Evolutionary conservation across 1,140 invertebrate species (phyloP), one percentile per base, ranked within the genome.

Genomic region (Fopius arisanus): DNA sequence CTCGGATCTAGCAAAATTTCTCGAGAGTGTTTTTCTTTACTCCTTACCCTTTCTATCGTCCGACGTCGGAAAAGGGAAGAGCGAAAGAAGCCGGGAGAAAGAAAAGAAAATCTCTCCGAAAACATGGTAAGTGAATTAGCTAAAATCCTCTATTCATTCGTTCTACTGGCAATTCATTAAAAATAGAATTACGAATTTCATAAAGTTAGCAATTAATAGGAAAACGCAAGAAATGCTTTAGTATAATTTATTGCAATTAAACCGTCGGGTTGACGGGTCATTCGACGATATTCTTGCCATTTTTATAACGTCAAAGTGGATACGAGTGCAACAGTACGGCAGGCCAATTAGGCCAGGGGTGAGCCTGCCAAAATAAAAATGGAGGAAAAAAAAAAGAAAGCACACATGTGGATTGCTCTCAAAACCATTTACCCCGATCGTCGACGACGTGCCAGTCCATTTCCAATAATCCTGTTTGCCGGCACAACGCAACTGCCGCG

Each of bases 391-490:
- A 31, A 59, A 33, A 59, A 33, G 63, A 73, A 76, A 76, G 73
- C 77, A 77, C 78, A 80, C 74, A 80, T 59, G 54, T 67, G 48
- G 75, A 75, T 74, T 75, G 66, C 70, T 70, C 63, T 43, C 70
- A 37, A 78, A 78, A 75, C 72, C 73, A 69, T 77, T 77, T 75
- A 72, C 29, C n/a, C 67, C 63, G 63, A 75, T 77, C 54, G 59
- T 51, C 59, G 62, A 40, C 48, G 31, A 63, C 37, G 40, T 67
- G 43, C 43, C 51, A 70, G 77, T 77, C 73, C 68, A 71, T 75
- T 79, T 16, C 68, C 77, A 78, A 79, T 79, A 79, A 79, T 79
- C 75, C 73, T 72, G 67, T 79, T 77, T 75, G 68, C 74, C 70
- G 73, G 67, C 59, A 63, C 69, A 51, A 40, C 54, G 33, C 72